Evolutionary conservation across 1,140 invertebrate genomes (phyloP).

Genomic region (Drosophila guanche): DNA sequence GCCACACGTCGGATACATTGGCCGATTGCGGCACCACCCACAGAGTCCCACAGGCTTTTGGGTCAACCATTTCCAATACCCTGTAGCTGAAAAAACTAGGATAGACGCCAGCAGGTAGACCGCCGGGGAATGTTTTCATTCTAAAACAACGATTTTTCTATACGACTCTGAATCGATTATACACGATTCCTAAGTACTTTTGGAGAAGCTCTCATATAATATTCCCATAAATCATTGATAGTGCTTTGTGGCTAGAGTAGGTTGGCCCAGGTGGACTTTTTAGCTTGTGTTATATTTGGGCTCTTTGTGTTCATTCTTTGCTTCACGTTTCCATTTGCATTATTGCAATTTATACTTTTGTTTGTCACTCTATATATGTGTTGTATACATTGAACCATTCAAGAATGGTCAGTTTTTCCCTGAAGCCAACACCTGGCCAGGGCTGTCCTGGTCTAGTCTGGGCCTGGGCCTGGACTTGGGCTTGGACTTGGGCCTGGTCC

Average conservation of each 20-base stretch:
- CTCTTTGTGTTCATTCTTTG: conserved; percentile 14
- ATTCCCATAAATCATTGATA: no score
- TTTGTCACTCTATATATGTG: conserved; percentile 55
- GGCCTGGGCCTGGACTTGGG: background rate
- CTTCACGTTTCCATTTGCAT: conserved; percentile 52
- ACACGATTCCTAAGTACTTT: no score
- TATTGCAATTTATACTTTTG: conserved; percentile 64
- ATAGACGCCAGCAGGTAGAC: no score
- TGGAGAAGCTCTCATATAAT: no score
- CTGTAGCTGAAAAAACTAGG: background rate
- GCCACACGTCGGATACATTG: conserved; percentile 38
- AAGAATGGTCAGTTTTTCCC: conserved; percentile 36
- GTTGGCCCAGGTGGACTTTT: conserved; percentile 9
- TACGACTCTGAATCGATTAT: no score
- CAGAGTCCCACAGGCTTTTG: conserved; percentile 38
- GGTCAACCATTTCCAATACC: conserved; percentile 58
- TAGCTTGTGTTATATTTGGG: conserved; percentile 38
- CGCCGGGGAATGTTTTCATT: no score
- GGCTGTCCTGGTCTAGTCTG: conserved; percentile 39
- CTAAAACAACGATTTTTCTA: no score
- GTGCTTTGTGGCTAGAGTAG: conserved; percentile 14
- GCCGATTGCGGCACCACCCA: conserved; percentile 45
- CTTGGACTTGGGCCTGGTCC: no score
- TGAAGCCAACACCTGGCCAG: conserved; percentile 53
- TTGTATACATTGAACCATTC: background rate